Conservation (phyloP, 1,140 invertebrate species). For the Thalassaphorura encarpata region DNA sequence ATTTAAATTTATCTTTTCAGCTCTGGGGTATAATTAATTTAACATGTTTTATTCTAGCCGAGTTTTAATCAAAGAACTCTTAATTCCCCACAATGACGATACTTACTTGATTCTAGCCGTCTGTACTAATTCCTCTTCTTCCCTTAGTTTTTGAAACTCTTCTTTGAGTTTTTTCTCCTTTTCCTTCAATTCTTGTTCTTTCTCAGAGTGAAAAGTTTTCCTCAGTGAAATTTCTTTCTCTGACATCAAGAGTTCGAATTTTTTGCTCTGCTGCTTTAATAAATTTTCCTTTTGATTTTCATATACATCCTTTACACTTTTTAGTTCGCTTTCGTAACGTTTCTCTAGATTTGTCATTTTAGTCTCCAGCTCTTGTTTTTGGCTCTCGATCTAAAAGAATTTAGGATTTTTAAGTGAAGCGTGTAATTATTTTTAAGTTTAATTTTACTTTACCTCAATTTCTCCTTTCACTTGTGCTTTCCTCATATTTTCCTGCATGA, state of each 20-base stretch:
- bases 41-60: no score
- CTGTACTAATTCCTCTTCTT: conserved; percentile 44
- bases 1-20: no score
- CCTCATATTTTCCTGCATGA: conserved; percentile 17
- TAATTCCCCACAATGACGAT: background rate
- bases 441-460: conserved; percentile 10
- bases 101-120: conserved; percentile 49
- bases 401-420: background rate
- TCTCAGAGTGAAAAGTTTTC: conserved; percentile 36
- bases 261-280: conserved; percentile 47
- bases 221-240: conserved; percentile 49
- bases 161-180: conserved; percentile 49
- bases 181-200: conserved; percentile 51
- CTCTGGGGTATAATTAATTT: no score
- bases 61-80: no score
- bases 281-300: conserved; percentile 47
- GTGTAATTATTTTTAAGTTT: background rate
- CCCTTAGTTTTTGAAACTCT: conserved; percentile 48
- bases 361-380: conserved; percentile 19
- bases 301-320: conserved; percentile 44
- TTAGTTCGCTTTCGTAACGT: conserved; percentile 42
- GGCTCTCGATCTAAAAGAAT: conserved; percentile 8
- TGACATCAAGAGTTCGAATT: conserved; percentile 43
- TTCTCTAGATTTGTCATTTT: conserved; percentile 19
- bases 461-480: conserved; percentile 26